A percentile compares a stretch with the other conserved stretches of the same genome.
phyloP scores from a whole-genome alignment of 2,113 vertebrate species.

The Chaenogobius annularis region DNA sequence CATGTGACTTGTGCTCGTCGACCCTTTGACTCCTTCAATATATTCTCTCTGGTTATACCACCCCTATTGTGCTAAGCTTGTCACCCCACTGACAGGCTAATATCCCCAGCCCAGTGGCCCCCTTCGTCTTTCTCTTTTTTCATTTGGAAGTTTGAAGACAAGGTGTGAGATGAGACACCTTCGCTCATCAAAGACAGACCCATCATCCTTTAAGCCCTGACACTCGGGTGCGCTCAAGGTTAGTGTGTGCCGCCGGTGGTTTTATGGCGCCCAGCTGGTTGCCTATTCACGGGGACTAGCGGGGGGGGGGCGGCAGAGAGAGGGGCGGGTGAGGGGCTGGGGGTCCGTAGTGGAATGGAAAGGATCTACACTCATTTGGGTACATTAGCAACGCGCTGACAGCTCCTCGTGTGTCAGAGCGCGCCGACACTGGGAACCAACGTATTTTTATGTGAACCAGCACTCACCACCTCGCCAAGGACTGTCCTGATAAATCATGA shows the following conservation, averaged over 20 bases:
- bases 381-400: conserved; percentile 5
- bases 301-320: background rate
- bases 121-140: background rate
- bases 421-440: background rate
- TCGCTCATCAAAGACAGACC: conserved; percentile 66
- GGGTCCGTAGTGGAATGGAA: conserved; percentile 19
- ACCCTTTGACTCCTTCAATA: conserved; percentile 46
- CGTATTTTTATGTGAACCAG: background rate
- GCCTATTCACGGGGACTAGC: conserved; percentile 45
- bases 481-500: conserved; percentile 5
- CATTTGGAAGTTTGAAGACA: conserved; percentile 58
- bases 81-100: conserved; percentile 72
- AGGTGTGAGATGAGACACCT: conserved; percentile 70
- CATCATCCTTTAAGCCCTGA: conserved; percentile 64
- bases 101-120: conserved; percentile 61
- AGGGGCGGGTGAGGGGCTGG: background rate
- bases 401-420: background rate
- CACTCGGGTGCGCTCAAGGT: conserved; percentile 44
- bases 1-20: conserved; percentile 36
- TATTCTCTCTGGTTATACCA: conserved; percentile 49
- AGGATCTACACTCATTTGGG: conserved; percentile 27
- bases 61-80: conserved; percentile 63
- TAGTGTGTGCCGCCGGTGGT: conserved; percentile 51
- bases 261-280: conserved; percentile 68
- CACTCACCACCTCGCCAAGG: background rate